phyloP scores from a whole-genome alignment of 1,140 invertebrate species.

The Zophobas morio region DNA sequence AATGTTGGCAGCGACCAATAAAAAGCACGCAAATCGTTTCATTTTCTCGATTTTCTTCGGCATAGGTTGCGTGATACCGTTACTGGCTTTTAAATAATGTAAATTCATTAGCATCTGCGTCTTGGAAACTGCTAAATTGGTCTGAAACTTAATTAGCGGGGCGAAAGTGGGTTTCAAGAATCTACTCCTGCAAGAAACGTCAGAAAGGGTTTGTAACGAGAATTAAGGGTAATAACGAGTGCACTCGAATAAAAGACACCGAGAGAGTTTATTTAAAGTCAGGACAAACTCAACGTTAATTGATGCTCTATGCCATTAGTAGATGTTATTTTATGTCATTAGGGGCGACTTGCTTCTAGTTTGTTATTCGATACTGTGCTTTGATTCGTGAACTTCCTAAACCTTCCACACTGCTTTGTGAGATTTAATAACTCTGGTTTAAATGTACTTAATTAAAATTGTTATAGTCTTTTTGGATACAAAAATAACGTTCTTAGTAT shows the following conservation, averaged over 20 bases:
- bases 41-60: background rate
- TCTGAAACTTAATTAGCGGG: slow-evolving; percentile 10
- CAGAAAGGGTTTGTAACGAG: background rate
- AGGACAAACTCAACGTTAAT: too few relatives aligned
- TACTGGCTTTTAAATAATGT: slow-evolving; percentile 7
- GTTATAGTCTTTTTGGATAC: too few relatives aligned
- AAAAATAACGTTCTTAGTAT: too few relatives aligned
- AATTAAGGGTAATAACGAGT: background rate
- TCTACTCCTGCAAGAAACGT: background rate
- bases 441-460: too few relatives aligned
- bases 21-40: background rate
- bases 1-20: background rate
- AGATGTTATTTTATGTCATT: too few relatives aligned
- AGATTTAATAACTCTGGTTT: too few relatives aligned
- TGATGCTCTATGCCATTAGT: too few relatives aligned
- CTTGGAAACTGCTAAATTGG: slow-evolving; percentile 6
- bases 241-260: background rate
- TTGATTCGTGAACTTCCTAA: too few relatives aligned
- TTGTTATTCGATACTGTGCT: too few relatives aligned
- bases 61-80: background rate
- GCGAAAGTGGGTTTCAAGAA: background rate
- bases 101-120: slow-evolving; percentile 16
- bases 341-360: too few relatives aligned
- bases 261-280: background rate
- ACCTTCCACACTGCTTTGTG: too few relatives aligned